A percentile compares a stretch with the other conserved stretches of the same genome.
phyloP scores from a whole-genome alignment of 2,797 vertebrate genomes.

The Pipistrellus nathusii region DNA sequence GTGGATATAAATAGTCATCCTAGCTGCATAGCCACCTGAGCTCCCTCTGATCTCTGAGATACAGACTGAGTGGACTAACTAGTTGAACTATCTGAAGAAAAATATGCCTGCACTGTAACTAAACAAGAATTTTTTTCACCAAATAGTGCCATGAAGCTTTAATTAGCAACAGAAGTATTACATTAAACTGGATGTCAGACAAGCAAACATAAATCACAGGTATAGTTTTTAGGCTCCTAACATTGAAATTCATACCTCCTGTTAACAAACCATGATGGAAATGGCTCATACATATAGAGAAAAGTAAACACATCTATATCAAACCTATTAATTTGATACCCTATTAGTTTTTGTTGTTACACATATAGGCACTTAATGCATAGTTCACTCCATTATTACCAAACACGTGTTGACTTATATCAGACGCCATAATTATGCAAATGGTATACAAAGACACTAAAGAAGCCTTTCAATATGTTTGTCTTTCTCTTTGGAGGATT shows the following conservation, averaged over 20 bases:
- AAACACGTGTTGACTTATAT: conserved; percentile 57
- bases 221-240: conserved; percentile 65
- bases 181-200: conserved; percentile 12
- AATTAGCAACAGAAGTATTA: conserved; percentile 50
- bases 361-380: not conserved
- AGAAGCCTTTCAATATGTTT: conserved; percentile 18
- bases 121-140: not conserved
- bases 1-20: not conserved
- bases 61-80: not conserved
- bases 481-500: conserved; percentile 30
- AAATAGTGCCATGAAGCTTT: not conserved
- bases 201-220: conserved; percentile 60
- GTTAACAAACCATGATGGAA: conserved; percentile 45
- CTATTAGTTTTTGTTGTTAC: conserved; percentile 61
- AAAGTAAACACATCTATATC: not conserved
- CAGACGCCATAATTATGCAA: conserved; percentile 49
- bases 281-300: not conserved
- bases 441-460: not conserved
- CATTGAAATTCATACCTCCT: conserved; percentile 31
- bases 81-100: not conserved
- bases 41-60: not conserved
- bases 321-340: conserved; percentile 22
- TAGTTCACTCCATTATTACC: conserved; percentile 66
- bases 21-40: not conserved
- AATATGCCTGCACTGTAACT: not conserved